Percentiles rank a stretch among this genome's conserved stretches.
Conservation (phyloP, 1,140 invertebrate genomes). For the Drosophila lacertosa region DNA sequence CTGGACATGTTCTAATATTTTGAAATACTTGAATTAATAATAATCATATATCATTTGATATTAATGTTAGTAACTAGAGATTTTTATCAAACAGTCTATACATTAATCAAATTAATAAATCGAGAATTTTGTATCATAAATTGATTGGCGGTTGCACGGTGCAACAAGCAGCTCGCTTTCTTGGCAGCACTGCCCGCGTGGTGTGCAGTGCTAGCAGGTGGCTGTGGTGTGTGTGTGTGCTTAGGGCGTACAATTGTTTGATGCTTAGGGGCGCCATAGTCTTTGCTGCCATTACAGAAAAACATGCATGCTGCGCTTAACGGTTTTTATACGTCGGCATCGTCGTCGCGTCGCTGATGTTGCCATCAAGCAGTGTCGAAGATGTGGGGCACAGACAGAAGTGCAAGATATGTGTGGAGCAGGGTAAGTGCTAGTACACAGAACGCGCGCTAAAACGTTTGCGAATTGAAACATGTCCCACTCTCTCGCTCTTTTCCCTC, state of each 20-base stretch:
- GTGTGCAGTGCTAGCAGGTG: constrained; percentile 35
- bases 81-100: too few relatives aligned
- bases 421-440: constrained; percentile 1
- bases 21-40: too few relatives aligned
- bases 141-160: constrained; percentile 19
- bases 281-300: constrained; percentile 38
- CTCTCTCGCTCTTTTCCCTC: not conserved
- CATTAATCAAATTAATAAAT: too few relatives aligned
- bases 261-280: constrained; percentile 33
- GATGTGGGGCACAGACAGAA: constrained; percentile 48
- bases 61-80: too few relatives aligned
- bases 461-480: constrained; percentile 40
- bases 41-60: too few relatives aligned
- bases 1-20: too few relatives aligned
- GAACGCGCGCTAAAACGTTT: constrained; percentile 37
- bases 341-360: too few relatives aligned
- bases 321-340: constrained; percentile 22
- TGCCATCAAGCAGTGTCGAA: constrained; percentile 28
- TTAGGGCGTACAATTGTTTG: constrained; percentile 29
- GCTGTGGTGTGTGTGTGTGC: constrained; percentile 3
- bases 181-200: constrained; percentile 2
- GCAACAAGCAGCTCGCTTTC: constrained; percentile 17
- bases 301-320: constrained; percentile 54
- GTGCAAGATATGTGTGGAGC: constrained; percentile 27
- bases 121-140: too few relatives aligned